Conservation (phyloP, 2,113 vertebrate species). For the Pedionomus torquatus region DNA sequence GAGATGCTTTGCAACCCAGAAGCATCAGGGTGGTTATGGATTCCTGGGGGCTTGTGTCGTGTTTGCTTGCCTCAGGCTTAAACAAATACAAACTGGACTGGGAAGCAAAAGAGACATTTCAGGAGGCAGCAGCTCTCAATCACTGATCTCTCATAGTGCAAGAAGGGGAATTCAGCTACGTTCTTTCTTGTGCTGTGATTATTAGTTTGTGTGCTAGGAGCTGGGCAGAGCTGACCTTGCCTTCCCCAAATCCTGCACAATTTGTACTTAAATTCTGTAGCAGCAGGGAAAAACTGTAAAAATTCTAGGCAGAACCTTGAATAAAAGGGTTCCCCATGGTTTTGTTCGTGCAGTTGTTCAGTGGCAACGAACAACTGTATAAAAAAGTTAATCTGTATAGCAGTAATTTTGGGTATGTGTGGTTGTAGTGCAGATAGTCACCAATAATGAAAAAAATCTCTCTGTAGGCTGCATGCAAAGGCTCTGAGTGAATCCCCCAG, state of each 20-base stretch:
- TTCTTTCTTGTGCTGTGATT: not conserved
- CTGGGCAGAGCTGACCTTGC: not conserved
- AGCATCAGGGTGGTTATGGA: slow-evolving; percentile 32
- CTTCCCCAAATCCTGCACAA: not conserved
- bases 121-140: not conserved
- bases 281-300: not conserved
- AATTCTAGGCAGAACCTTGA: not conserved
- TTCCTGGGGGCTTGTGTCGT: slow-evolving; percentile 22
- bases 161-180: not conserved
- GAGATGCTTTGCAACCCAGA: slow-evolving; percentile 41
- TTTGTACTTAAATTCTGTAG: not conserved
- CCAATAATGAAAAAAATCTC: not conserved
- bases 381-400: not conserved
- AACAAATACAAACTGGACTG: slow-evolving; percentile 1
- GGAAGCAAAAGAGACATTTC: not conserved
- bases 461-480: not conserved
- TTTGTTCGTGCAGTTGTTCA: not conserved
- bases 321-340: no score
- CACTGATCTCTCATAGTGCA: not conserved
- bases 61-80: slow-evolving; percentile 13
- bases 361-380: not conserved
- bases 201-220: not conserved
- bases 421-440: not conserved
- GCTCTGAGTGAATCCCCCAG: not conserved
- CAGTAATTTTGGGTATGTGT: not conserved